Evolutionary conservation across 2,797 vertebrate genomes (phyloP), one percentile per base, ranked within the genome.

Genomic region (Lerista edwardsae): DNA sequence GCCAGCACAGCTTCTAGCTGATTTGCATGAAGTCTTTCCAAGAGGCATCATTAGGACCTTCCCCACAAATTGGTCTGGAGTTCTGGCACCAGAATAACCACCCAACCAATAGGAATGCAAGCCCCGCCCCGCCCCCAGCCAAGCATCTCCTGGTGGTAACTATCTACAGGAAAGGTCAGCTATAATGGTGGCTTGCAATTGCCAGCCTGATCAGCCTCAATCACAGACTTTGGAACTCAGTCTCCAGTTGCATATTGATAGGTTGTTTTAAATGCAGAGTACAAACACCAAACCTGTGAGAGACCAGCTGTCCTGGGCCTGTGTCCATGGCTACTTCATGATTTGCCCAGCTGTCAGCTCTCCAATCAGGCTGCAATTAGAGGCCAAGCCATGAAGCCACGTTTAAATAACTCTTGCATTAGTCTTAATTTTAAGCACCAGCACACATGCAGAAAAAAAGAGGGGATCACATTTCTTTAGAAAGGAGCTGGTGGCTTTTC

Each of bases 341-440:
- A 41, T 75, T 71, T 3, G 67, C 57, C 85, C 44, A 3, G 73
- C 75, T 79, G 71, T 80, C 87, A 87, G 47, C 44, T 79, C 83
- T 89, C 67, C 59, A n/a, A 72, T 77, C 86, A 86, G 79, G 83
- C 80, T 61, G 88, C 84, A 88, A 86, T 91, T 88, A 87, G n/a
- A 82, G 83, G 77, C 81, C 84, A 61, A 78, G 86, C 87, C 29
- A 19, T 83, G 88, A 87, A 93, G 79, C 21, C 77, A 80, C 34
- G 25, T 17, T 86, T 80, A 86, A 91, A 84, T 77, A 55, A 91
- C 86, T 79, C 75, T 78, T n/a, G 80, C 87, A 59, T 92, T 92
- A 88, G 85, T 90, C 87, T 88, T 82, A 84, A 87, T 61, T 27
- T 87, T 86, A 89, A 91, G 86, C 86, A 90, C 41, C 83, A 89